Percentiles rank a stretch among this genome's conserved stretches.
phyloP scores from a whole-genome alignment of 2,888 invertebrate genomes.

The Clepsis dumicolana region DNA sequence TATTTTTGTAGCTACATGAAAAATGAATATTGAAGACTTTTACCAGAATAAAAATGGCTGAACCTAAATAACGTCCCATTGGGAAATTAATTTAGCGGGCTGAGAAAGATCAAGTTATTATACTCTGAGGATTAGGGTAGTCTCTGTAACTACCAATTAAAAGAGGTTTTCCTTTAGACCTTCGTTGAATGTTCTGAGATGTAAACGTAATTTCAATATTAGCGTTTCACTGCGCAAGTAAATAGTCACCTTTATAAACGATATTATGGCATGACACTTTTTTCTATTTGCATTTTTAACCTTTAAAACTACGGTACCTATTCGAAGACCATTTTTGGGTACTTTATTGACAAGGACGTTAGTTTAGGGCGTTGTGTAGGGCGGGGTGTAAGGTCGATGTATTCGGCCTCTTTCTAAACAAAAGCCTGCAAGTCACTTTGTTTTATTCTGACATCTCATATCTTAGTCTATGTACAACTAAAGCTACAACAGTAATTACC shows the following conservation, averaged over 20 bases:
- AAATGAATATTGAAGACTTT: constrained; percentile 6
- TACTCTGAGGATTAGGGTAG: constrained; percentile 32
- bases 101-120: constrained; percentile 40
- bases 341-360: too few species aligned
- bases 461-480: too few species aligned
- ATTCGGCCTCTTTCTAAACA: too few species aligned
- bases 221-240: background rate
- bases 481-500: too few species aligned
- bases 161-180: constrained; percentile 25
- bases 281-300: too few species aligned
- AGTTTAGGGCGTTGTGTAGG: too few species aligned
- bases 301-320: too few species aligned
- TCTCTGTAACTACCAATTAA: constrained; percentile 40
- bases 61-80: constrained; percentile 34
- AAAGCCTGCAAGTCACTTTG: too few species aligned
- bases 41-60: constrained; percentile 24
- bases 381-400: too few species aligned
- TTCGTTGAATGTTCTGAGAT: background rate
- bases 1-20: background rate
- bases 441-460: too few species aligned
- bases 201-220: background rate
- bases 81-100: constrained; percentile 39
- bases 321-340: too few species aligned
- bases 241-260: background rate
- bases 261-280: too few species aligned